Conservation (phyloP, 2,113 vertebrate species). For the Sturnus vulgaris region DNA sequence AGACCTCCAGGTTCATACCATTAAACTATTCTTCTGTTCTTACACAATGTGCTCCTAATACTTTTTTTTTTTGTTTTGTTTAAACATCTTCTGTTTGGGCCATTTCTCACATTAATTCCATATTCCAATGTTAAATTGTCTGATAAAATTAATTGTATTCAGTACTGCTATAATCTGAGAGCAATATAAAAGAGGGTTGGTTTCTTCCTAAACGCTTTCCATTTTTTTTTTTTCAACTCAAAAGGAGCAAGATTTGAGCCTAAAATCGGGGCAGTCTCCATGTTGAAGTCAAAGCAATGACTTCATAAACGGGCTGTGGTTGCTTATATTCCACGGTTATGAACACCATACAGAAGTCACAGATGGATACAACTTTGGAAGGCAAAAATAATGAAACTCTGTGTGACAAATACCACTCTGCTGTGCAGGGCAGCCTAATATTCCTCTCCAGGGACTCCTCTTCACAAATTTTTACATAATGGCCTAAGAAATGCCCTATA, state of each 20-base stretch:
- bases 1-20: not conserved
- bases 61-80: not conserved
- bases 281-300: not conserved
- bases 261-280: not conserved
- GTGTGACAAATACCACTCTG: not conserved
- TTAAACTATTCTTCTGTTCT: not conserved
- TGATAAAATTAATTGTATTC: not conserved
- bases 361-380: not conserved
- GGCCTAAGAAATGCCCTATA: not conserved
- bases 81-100: not conserved
- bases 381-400: not conserved
- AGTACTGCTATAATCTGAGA: not conserved
- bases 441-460: not conserved
- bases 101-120: not conserved
- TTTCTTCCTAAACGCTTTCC: not conserved
- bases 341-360: not conserved
- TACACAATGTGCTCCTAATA: not conserved
- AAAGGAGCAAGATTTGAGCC: not conserved
- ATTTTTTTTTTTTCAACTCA: not conserved
- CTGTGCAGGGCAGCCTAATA: rapidly evolving
- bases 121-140: not conserved
- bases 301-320: not conserved
- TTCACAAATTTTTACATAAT: not conserved
- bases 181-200: not conserved
- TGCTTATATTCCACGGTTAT: not conserved